Evolutionary conservation across 2,113 vertebrate genomes (phyloP).

Genomic region (Grallaria varia): DNA sequence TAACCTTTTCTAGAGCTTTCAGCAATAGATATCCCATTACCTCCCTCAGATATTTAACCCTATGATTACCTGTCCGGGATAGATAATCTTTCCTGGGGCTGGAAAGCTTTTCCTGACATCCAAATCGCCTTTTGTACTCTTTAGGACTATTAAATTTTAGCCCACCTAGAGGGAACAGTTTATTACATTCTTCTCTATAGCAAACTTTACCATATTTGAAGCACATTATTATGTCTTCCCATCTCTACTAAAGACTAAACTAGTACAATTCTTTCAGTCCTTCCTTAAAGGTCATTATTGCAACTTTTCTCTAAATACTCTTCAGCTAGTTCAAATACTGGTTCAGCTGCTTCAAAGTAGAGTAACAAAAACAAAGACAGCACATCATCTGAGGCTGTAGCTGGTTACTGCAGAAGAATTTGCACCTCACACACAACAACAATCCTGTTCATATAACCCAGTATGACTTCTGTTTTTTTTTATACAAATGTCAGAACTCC

Average conservation of each 20-base stretch:
- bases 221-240: background rate
- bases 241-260: background rate
- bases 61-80: background rate
- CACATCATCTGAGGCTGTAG: background rate
- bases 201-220: background rate
- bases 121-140: background rate
- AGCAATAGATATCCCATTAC: background rate
- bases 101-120: background rate
- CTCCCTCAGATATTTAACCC: background rate
- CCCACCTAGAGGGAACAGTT: background rate
- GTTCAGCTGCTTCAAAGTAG: background rate
- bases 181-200: background rate
- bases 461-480: background rate
- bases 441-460: background rate
- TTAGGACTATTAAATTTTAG: background rate
- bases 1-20: background rate
- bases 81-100: background rate
- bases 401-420: background rate
- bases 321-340: background rate
- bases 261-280: background rate
- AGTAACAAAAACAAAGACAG: background rate
- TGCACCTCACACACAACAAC: background rate
- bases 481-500: background rate
- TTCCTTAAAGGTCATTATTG: background rate
- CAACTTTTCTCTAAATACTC: background rate